Evolutionary conservation across 37 sponge, comb jelly and placozoan genomes (phyloP).

Genomic region (Sycon ciliatum): DNA sequence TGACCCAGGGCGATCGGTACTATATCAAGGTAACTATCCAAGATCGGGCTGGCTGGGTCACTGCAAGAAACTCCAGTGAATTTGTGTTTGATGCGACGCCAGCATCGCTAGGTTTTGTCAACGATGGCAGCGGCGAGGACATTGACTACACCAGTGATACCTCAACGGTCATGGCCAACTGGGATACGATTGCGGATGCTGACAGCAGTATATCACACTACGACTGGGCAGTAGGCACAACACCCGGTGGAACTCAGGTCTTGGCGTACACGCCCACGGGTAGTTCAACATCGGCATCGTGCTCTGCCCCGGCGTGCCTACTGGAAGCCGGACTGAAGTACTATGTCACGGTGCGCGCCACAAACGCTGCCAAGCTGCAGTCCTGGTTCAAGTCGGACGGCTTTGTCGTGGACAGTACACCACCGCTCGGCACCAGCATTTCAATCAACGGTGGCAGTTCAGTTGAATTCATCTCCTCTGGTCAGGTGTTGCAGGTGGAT

Average conservation of each 20-base stretch:
- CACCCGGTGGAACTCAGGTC: constrained; percentile 33
- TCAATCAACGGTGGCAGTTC: too few species aligned
- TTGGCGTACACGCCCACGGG: constrained; percentile 29
- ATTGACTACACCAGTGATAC: constrained; percentile 41
- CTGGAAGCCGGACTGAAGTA: constrained; percentile 40
- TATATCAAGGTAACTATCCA: too few species aligned
- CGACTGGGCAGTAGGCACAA: constrained; percentile 53
- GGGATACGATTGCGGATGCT: constrained; percentile 46
- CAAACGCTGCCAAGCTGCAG: constrained; percentile 41
- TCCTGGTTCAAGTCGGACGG: constrained; percentile 49
- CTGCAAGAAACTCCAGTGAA: too few species aligned
- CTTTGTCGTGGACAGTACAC: constrained; percentile 39
- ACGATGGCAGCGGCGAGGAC: constrained; percentile 35
- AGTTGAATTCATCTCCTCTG: too few species aligned
- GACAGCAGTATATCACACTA: constrained; percentile 36
- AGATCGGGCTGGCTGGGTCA: too few species aligned
- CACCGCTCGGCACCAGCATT: too few species aligned
- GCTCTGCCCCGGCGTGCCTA: constrained; percentile 5
- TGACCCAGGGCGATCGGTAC: too few species aligned
- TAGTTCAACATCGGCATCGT: constrained; percentile 14
- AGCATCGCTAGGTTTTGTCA: constrained; percentile 28
- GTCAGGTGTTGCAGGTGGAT: too few species aligned
- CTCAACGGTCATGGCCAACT: constrained; percentile 34
- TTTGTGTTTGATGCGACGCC: constrained; percentile 51
- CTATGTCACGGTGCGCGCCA: constrained; percentile 51